Percentiles rank a stretch among this genome's conserved stretches.
These are phyloP conservation scores for Pseudonaja textilis DNA, from an alignment of 2,113 vertebrate genomes.

Conservation along the genomic window DNA sequence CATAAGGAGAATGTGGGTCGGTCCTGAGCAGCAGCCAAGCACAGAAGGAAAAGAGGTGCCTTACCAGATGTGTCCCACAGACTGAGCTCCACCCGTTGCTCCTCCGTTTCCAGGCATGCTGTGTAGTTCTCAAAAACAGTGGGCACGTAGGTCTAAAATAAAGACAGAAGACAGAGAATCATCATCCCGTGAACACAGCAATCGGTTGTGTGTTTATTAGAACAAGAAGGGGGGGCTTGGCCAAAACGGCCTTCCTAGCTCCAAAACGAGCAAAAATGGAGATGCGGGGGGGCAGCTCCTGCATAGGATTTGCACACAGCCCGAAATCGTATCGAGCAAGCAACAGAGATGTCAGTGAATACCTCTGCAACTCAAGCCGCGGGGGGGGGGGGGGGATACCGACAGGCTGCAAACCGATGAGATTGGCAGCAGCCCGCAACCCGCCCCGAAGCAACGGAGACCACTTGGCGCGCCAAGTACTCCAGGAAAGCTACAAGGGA, in stretches of 20 bases:
- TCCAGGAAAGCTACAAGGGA: background rate
- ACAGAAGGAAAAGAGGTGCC: conserved; percentile 21
- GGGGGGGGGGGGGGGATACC: background rate
- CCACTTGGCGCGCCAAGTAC: background rate
- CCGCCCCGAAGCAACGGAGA: background rate
- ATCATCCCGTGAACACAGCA: background rate
- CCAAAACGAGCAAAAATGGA: background rate
- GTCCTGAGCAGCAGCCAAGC: background rate
- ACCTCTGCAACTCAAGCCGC: background rate
- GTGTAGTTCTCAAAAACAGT: conserved; percentile 98
- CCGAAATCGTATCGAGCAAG: background rate
- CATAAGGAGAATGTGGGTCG: background rate
- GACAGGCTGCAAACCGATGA: background rate
- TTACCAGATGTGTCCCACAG: conserved; percentile 97
- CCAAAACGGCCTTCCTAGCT: background rate
- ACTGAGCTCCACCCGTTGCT: conserved; percentile 92
- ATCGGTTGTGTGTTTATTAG: background rate
- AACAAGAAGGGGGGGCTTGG: background rate
- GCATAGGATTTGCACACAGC: background rate
- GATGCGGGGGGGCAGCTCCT: background rate
- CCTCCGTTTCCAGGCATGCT: conserved; percentile 88
- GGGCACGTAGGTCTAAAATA: conserved; percentile 87
- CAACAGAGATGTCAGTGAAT: background rate
- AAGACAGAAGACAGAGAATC: background rate
- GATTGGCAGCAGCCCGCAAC: background rate